These are phyloP conservation scores for Sisor rabdophorus DNA, from an alignment of 2,113 vertebrate species.

Conservation along the genomic window DNA sequence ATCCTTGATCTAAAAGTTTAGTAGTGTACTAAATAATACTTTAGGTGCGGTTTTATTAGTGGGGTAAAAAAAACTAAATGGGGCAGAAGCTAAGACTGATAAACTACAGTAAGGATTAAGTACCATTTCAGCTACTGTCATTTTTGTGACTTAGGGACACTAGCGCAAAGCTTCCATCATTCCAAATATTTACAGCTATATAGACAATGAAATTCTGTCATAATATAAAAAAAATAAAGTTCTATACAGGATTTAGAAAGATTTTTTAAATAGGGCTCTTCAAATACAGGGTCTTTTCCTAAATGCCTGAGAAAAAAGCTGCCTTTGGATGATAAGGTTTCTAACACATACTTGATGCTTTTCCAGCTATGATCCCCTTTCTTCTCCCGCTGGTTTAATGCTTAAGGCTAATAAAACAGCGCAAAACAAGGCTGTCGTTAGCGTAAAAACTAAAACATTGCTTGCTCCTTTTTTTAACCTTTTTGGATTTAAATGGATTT, in stretches of 20 bases:
- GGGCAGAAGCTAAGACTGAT: neutral
- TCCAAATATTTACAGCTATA: neutral
- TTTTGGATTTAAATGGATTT: neutral
- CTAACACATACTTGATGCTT: neutral
- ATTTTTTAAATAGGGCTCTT: neutral
- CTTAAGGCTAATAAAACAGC: neutral
- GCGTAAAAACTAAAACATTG: neutral
- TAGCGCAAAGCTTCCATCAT: neutral
- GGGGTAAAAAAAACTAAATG: neutral
- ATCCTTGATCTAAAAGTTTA: no score
- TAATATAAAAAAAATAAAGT: neutral
- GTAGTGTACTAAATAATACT: no score
- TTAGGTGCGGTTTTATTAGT: conserved; percentile 4
- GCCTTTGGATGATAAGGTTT: conserved; percentile 13
- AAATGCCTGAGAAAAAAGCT: conserved; percentile 31
- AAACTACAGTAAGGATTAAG: neutral
- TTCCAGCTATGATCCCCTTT: neutral
- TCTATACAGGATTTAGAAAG: neutral
- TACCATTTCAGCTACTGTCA: neutral
- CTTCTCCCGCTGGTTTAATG: neutral
- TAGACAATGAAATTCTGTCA: neutral
- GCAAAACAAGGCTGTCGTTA: neutral
- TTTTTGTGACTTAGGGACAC: neutral
- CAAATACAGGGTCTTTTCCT: neutral
- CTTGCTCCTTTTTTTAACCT: neutral